Evolutionary conservation across 2,888 invertebrate genomes (phyloP), one percentile per base, ranked within the genome.

Genomic region (Rhyacophila evoluta): DNA sequence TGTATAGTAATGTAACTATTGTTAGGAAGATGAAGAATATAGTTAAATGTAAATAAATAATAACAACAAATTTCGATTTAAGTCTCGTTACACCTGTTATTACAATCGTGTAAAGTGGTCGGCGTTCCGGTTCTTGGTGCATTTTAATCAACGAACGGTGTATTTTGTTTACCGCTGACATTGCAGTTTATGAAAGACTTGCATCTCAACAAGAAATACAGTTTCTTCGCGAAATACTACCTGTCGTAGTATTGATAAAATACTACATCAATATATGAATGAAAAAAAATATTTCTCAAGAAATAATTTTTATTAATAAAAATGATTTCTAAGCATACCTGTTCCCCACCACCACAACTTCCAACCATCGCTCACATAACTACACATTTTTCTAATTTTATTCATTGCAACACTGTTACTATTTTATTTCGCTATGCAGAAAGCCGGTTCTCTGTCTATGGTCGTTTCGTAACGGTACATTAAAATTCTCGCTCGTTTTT

Each of bases 331-430:
- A 4, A 1, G 38, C 75, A 55, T 39, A 81, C 81, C 81, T 25
- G 79, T 75, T n/a, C 81, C 81, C 81, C 81, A 81, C 81, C 81
- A 81, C 15, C 78, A 75, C 36, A 37, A 73, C 12, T 78, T 79
- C 81, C 81, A 81, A 12, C 78, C 78, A 37, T 79, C 79, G 25
- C 77, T 79, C 2, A 79, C 37, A 33, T 41, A 77, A 39, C 73
- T 75, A 68, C 77, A 80, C 77, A 80, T 78, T 67, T 77, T 72
- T 25, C 55, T 67, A 15, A 69, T 72, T 27, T 25, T 29, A 39
- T 72, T 72, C 72, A 72, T 72, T 29, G 25, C 19, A 33, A 33
- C 29, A 33, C 29, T 33, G n/a, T n/a, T n/a, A n/a, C n/a, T n/a
- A n/a, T n/a, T n/a, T n/a, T n/a, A n/a, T n/a, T n/a, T 55, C 10